Evolutionary conservation across 1,140 invertebrate genomes (phyloP).

Genomic region (Platorchestia sp.): DNA sequence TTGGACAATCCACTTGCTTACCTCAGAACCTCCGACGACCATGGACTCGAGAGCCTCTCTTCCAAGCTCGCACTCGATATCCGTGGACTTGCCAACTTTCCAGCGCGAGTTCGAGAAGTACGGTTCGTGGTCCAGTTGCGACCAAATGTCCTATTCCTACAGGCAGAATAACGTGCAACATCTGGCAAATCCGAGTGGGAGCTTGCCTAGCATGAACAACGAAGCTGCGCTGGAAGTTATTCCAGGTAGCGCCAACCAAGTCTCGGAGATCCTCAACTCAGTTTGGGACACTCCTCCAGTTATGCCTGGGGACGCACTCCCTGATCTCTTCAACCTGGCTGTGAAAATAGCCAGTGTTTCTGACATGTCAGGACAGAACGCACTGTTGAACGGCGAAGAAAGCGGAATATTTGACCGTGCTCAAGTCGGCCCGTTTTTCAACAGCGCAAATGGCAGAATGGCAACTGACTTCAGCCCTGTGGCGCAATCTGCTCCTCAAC

Average conservation of each 20-base stretch:
- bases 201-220: not conserved
- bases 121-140: not conserved
- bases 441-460: not conserved
- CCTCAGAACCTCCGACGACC: not conserved
- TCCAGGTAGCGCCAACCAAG: not conserved
- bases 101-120: not conserved
- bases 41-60: not conserved
- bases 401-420: not conserved
- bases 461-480: not conserved
- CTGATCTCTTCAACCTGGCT: slow-evolving; percentile 24
- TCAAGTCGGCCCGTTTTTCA: not conserved
- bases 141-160: not conserved
- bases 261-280: not conserved
- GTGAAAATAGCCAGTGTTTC: slow-evolving; percentile 11
- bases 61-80: not conserved
- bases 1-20: too few species aligned
- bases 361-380: not conserved
- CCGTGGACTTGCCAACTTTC: not conserved
- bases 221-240: not conserved
- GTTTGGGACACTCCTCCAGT: not conserved
- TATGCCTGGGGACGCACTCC: not conserved
- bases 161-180: not conserved
- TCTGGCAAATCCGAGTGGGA: not conserved
- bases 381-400: not conserved
- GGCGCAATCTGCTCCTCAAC: not conserved